Percentiles rank a stretch among this genome's conserved stretches.
Evolutionary conservation across 2,888 invertebrate genomes (phyloP).

Genomic region (Thecophora atra): DNA sequence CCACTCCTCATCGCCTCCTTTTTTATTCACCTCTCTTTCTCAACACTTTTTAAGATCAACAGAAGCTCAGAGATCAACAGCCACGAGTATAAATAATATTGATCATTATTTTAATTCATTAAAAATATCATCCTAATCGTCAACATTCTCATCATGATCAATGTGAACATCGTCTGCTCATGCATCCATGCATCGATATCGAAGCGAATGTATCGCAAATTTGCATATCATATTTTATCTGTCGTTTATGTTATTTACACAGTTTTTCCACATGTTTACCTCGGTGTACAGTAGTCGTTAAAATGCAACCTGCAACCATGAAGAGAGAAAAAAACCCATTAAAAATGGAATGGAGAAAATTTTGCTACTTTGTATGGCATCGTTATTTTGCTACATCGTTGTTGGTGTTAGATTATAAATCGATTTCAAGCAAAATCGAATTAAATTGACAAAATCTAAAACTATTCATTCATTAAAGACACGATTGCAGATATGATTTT

Average conservation of each 20-base stretch:
- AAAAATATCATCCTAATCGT: background rate
- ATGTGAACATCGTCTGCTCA: background rate
- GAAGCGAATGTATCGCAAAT: background rate
- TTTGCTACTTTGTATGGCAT: conserved; percentile 2
- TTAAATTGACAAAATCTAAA: too few relatives aligned
- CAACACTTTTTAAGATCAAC: too few relatives aligned
- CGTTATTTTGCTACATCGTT: background rate
- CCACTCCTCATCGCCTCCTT: background rate
- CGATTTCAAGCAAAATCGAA: too few relatives aligned
- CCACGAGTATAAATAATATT: too few relatives aligned
- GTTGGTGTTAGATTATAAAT: background rate
- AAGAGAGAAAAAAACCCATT: background rate
- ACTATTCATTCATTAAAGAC: conserved; percentile 58
- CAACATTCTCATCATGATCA: background rate
- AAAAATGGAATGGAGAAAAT: background rate
- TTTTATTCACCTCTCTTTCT: background rate
- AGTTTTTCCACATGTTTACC: conserved; percentile 14
- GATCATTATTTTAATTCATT: too few relatives aligned
- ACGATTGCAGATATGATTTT: too few relatives aligned
- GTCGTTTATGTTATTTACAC: conserved; percentile 25
- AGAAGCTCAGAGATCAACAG: background rate
- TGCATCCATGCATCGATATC: background rate
- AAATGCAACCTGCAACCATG: background rate
- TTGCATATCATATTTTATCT: conserved; percentile 30
- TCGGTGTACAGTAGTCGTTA: background rate